Percentiles rank a stretch among this genome's conserved stretches.
These are phyloP conservation scores for Drosophila imparisetae DNA, from an alignment of 2,888 invertebrate species.

Conservation along the genomic window DNA sequence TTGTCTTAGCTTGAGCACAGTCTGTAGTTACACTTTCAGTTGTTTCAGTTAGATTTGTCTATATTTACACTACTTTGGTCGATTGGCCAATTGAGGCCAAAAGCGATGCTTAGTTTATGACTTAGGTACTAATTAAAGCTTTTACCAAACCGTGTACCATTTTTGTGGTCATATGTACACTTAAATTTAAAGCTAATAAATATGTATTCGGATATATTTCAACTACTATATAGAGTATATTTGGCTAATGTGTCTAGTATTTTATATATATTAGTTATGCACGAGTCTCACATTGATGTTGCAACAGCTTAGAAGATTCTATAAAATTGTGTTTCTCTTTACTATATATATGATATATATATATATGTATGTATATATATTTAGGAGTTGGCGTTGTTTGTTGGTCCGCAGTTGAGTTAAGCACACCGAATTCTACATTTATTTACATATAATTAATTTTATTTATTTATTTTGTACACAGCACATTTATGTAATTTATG, in stretches of 20 bases:
- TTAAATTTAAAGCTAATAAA: conserved; percentile 49
- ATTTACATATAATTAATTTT: conserved; percentile 37
- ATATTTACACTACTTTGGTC: conserved; percentile 22
- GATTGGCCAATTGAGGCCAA: conserved; percentile 44
- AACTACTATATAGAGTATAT: conserved; percentile 7
- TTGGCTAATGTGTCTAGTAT: conserved; percentile 2
- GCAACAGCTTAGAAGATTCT: conserved; percentile 38
- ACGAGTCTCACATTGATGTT: conserved; percentile 65
- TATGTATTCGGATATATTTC: conserved; percentile 24
- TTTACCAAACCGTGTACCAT: conserved; percentile 75
- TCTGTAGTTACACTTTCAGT: conserved; percentile 68
- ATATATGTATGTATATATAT: conserved; percentile 4
- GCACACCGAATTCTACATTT: conserved; percentile 49
- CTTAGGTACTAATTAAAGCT: conserved; percentile 78
- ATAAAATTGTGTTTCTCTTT: conserved; percentile 10
- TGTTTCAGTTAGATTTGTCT: conserved; percentile 28
- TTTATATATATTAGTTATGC: conserved; percentile 9
- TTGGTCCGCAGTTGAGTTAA: conserved; percentile 63
- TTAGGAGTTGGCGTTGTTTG: conserved; percentile 23
- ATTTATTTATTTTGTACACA: conserved; percentile 35
- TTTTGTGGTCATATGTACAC: conserved; percentile 76
- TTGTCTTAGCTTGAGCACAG: conserved; percentile 55
- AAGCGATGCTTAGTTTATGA: conserved; percentile 19
- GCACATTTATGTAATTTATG: conserved; percentile 42
- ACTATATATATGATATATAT: conserved; percentile 3